Evolutionary conservation across 2,888 invertebrate species (phyloP), one percentile per base, ranked within the genome.

Genomic region (Apodemia hepburni): DNA sequence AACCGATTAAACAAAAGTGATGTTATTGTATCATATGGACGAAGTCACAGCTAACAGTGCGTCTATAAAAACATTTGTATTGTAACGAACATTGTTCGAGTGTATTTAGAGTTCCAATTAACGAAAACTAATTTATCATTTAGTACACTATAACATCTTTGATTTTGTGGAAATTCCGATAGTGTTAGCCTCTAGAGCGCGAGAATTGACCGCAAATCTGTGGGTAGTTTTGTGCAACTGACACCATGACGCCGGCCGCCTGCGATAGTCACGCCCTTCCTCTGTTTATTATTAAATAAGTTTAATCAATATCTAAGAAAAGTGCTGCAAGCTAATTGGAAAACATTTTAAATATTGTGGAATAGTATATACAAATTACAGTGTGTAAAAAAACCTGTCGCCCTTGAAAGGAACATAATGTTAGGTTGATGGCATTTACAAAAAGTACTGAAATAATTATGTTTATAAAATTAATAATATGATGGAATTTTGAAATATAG

Each of bases 191-290:
- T 74, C 72, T 73, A 73, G 71, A 75, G 70, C 68, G 65, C 69
- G 71, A 68, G 78, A 78, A 79, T 77, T 79, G 82, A 86, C 89
- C 89, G 89, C 89, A 86, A 87, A 90, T 88, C 87, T 85, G 85
- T 74, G 86, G 87, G 70, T 61, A 67, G 75, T 72, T 73, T 71
- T 74, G 73, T 87, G 89, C 77, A 75, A 71, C 78, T 87, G 75
- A 75, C 75, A 71, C 71, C 81, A 79, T 78, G 74, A 73, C 73
- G 74, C 71, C 74, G 70, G 76, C 76, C 73, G 75, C 75, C 71
- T 73, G 77, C 73, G 73, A 72, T 77, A 71, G 76, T 66, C 78
- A 82, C 85, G 75, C 84, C 86, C 82, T 75, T 82, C 61, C 83
- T 84, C 85, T 86, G 85, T 86, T 85, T 86, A 84, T 82, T 75